Evolutionary conservation across 2,888 invertebrate genomes (phyloP).

Genomic region (Bombyx huttoni): DNA sequence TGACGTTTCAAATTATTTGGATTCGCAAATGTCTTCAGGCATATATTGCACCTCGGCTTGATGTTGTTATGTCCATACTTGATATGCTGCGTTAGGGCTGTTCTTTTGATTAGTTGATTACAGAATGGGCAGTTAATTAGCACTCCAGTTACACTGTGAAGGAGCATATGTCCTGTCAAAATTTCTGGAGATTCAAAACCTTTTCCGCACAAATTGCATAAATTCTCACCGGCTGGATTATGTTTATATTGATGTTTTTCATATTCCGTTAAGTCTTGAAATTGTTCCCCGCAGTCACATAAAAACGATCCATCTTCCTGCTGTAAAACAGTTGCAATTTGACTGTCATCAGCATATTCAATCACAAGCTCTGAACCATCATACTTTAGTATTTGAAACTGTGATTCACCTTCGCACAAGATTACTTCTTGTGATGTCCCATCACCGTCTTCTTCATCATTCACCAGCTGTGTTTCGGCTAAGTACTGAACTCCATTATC

Average conservation of each 20-base stretch:
- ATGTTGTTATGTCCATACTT: conserved; percentile 56
- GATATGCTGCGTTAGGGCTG: conserved; percentile 56
- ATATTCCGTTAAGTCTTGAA: conserved; percentile 48
- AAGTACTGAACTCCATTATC: conserved; percentile 43
- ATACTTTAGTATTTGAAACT: conserved; percentile 57
- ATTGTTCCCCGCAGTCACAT: conserved; percentile 60
- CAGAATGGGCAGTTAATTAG: conserved; percentile 57
- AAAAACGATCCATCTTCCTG: conserved; percentile 54
- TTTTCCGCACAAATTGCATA: conserved; percentile 59
- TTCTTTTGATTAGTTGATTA: conserved; percentile 44
- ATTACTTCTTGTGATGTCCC: conserved; percentile 33
- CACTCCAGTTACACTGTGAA: conserved; percentile 42
- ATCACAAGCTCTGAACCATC: conserved; percentile 59
- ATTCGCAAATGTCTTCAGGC: conserved; percentile 61
- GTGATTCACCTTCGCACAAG: conserved; percentile 38
- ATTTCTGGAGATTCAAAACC: conserved; percentile 61
- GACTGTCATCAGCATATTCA: conserved; percentile 56
- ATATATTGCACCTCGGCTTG: conserved; percentile 53
- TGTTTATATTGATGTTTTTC: conserved; percentile 56
- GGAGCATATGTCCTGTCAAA: conserved; percentile 54
- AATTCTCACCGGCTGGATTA: conserved; percentile 44
- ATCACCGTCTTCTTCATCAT: conserved; percentile 36
- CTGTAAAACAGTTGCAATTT: conserved; percentile 50
- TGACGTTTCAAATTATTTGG: conserved; percentile 63
- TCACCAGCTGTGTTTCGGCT: conserved; percentile 33